phyloP scores from a whole-genome alignment of 2,797 vertebrate genomes.

The Tadarida brasiliensis region DNA sequence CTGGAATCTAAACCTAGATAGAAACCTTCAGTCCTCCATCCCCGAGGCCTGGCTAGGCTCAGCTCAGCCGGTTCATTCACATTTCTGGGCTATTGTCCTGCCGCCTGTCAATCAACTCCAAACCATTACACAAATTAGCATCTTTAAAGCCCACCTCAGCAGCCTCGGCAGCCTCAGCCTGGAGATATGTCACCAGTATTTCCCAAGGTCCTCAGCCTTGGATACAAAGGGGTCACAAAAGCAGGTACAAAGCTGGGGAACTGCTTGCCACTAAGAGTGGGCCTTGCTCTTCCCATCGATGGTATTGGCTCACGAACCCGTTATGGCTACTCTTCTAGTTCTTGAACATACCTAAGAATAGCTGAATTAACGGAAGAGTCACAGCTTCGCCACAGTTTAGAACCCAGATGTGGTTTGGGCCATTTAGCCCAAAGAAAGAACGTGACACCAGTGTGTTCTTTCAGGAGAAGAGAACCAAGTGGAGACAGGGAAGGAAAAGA shows the following conservation, averaged over 20 bases:
- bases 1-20: constrained; percentile 23
- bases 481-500: neutral
- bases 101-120: constrained; percentile 74
- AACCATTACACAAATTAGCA: constrained; percentile 74
- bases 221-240: constrained; percentile 57
- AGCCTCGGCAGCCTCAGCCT: neutral
- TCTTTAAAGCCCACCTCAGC: constrained; percentile 71
- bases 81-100: constrained; percentile 63
- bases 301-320: neutral
- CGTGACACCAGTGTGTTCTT: neutral
- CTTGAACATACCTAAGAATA: neutral
- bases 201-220: constrained; percentile 62
- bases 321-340: neutral
- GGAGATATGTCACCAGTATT: neutral
- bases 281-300: neutral
- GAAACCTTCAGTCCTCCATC: neutral
- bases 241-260: neutral
- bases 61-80: constrained; percentile 43
- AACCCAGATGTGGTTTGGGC: neutral
- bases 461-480: neutral
- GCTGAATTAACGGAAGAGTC: neutral
- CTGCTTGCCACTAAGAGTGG: neutral
- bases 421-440: neutral
- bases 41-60: neutral
- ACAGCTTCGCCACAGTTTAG: neutral